These are phyloP conservation scores for Eulemur albifrons DNA, from an alignment of 2,797 vertebrate species.

Conservation along the genomic window DNA sequence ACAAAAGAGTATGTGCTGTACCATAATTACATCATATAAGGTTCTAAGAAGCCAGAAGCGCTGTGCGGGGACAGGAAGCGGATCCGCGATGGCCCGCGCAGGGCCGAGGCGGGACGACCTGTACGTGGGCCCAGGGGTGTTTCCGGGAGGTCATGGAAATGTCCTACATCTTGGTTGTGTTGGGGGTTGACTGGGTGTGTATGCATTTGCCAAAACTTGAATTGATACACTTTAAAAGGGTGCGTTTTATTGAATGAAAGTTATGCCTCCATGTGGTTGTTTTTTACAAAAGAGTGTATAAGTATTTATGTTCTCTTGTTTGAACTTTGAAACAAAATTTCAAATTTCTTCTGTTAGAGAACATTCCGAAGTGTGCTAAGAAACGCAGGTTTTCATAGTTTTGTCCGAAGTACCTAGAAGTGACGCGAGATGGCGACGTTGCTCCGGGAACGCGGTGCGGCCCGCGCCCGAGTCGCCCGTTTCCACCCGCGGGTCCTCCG, in stretches of 20 bases:
- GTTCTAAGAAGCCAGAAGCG: neutral
- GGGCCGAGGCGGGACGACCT: neutral
- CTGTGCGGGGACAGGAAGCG: neutral
- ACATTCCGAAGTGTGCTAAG: neutral
- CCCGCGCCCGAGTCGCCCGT: neutral
- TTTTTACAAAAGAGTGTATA: neutral
- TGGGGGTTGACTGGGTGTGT: too few species aligned
- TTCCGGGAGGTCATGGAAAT: neutral
- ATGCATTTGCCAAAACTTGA: neutral
- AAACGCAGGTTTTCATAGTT: neutral
- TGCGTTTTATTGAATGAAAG: neutral
- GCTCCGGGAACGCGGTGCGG: neutral
- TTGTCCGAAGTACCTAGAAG: neutral
- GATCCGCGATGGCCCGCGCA: too few species aligned
- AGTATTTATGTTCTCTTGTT: neutral
- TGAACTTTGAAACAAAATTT: neutral
- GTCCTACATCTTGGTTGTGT: neutral
- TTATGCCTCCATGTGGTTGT: neutral
- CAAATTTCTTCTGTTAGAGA: neutral
- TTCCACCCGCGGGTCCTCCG: neutral
- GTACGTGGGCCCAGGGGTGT: neutral
- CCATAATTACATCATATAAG: neutral
- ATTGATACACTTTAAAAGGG: neutral
- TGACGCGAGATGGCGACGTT: conserved; percentile 52
- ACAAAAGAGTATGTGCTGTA: neutral